Base-by-base conservation (phyloP, 2,797 vertebrate genomes). In the Zenarchopterus dispar region DNA sequence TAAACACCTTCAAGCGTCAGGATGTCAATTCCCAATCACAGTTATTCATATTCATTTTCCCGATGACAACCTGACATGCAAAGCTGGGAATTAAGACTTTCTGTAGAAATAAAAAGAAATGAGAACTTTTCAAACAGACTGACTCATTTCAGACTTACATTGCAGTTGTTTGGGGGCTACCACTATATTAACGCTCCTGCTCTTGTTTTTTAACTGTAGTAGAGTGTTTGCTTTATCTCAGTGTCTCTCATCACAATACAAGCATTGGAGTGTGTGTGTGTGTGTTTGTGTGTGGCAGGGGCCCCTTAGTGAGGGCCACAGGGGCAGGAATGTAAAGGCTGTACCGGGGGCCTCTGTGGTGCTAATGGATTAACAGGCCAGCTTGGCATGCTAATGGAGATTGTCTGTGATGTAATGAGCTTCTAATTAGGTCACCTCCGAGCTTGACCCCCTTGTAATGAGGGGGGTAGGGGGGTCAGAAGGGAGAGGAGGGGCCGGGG, bases 361-460 rank as follows among this genome's bases (percentile, higher is more conserved):
- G 90, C 93, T 94, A 94, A 97, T 94, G 94, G 95, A 96, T 96
- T 95, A 93, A 91, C 95, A 94, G 93, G 92, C 89, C 83, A 89
- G 93, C 92, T 93, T 95, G 92, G 93, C 94, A 95, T 94, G 93
- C 93, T 96, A 95, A 96, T 94, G 90, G 93, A 93, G 93, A 96
- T 94, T 92, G 93, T 94, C 94, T 95, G 92, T 93, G 93, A 93
- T 95, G 95, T 96, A 96, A 97, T 96, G 95, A 97, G 95, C 93
- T 97, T 97, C 96, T 96, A 97, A 97, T 97, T 96, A 95, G 94
- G 94, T 96, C 93, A 94, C 93, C 91, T 95, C 91, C 92, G 93
- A 94, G 95, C 94, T 95, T 96, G 96, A 97, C 95, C 95, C 94
- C 93, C 92, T 93, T 93, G 93, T 94, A 95, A 94, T 93, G 92